A percentile compares a stretch with the other conserved stretches of the same genome.
phyloP scores from a whole-genome alignment of 2,113 vertebrate species.

The Aix galericulata region DNA sequence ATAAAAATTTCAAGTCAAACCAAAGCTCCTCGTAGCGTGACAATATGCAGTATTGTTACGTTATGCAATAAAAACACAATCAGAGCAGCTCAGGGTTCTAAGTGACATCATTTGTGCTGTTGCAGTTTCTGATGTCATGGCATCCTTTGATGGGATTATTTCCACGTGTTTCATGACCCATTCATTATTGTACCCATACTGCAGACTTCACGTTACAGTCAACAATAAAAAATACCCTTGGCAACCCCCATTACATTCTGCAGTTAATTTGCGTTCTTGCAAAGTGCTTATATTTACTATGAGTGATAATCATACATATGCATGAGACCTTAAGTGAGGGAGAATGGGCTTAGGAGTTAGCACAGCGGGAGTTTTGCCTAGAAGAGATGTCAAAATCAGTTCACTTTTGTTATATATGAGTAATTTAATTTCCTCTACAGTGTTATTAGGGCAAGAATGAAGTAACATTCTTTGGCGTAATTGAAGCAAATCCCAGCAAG shows the following conservation, averaged over 20 bases:
- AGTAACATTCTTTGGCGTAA: constrained; percentile 63
- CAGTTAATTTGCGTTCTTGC: constrained; percentile 34
- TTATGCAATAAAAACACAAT: neutral
- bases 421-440: constrained; percentile 71
- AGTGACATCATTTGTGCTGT: constrained; percentile 9
- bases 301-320: constrained; percentile 68
- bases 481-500: constrained; percentile 64
- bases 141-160: constrained; percentile 35
- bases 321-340: constrained; percentile 65
- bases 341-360: constrained; percentile 41
- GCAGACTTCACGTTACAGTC: constrained; percentile 32
- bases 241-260: constrained; percentile 51
- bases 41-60: neutral
- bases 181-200: neutral
- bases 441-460: constrained; percentile 69
- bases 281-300: constrained; percentile 64
- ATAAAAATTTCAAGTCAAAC: neutral
- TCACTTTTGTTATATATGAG: constrained; percentile 61
- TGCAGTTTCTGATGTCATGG: constrained; percentile 30
- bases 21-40: neutral
- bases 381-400: constrained; percentile 70
- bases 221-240: constrained; percentile 49
- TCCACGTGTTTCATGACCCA: neutral
- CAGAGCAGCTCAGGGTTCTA: neutral
- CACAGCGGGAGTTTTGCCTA: constrained; percentile 37